A percentile compares a stretch with the other conserved stretches of the same genome.
Conservation (phyloP, 2,113 vertebrate genomes). For the Patagioenas fasciata region DNA sequence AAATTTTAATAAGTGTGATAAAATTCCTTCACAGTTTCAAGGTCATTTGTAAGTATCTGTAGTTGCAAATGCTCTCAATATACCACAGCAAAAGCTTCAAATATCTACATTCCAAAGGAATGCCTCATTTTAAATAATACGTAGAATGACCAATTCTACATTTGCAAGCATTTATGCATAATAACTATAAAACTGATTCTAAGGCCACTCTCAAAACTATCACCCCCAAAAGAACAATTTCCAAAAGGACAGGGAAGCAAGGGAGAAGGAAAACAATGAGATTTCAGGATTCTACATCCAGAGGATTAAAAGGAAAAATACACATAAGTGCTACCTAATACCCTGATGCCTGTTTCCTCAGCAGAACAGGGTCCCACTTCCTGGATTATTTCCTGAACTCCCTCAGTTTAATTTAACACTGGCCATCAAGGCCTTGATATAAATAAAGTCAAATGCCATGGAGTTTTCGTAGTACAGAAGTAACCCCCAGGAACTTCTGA, state of each 20-base stretch:
- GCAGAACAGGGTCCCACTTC: fast-evolving
- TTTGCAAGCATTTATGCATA: background rate
- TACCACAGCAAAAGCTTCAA: background rate
- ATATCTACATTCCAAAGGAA: background rate
- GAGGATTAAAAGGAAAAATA: fast-evolving
- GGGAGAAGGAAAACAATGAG: fast-evolving
- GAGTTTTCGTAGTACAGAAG: background rate
- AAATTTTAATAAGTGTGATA: background rate
- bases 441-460: background rate
- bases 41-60: background rate
- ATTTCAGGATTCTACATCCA: background rate
- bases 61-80: background rate
- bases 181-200: fast-evolving
- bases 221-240: background rate
- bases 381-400: fast-evolving
- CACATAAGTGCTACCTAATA: background rate
- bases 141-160: fast-evolving
- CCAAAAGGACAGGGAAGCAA: background rate
- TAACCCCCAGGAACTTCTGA: fast-evolving
- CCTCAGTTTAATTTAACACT: background rate
- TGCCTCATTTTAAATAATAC: background rate
- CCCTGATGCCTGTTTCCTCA: fast-evolving
- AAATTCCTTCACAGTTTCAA: background rate
- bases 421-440: background rate
- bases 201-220: background rate